Evolutionary conservation across 2,113 vertebrate species (phyloP).

Genomic region (Shinisaurus crocodilurus): DNA sequence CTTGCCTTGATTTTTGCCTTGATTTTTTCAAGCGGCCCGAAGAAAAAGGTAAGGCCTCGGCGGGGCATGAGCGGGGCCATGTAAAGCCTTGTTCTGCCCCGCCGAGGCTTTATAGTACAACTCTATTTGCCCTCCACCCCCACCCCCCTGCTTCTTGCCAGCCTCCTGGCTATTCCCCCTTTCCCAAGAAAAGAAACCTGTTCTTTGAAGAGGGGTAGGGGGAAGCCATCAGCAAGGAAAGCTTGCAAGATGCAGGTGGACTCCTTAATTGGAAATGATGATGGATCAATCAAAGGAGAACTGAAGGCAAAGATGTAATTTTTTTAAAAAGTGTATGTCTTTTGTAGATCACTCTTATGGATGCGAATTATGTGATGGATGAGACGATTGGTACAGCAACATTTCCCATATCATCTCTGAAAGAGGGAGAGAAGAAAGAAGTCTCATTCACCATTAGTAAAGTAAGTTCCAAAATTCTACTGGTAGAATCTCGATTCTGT

Average conservation of each 20-base stretch:
- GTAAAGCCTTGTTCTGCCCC: too few relatives aligned
- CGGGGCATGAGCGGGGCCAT: too few relatives aligned
- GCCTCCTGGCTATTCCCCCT: background rate
- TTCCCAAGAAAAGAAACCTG: background rate
- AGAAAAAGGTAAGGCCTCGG: too few relatives aligned
- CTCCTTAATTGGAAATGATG: background rate
- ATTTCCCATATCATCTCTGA: constrained; percentile 84
- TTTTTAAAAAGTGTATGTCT: background rate
- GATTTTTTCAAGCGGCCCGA: too few relatives aligned
- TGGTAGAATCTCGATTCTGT: background rate
- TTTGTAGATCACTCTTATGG: constrained; percentile 93
- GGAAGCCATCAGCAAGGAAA: background rate
- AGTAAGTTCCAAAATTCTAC: constrained; percentile 74
- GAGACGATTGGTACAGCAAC: constrained; percentile 90
- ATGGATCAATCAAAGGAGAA: constrained; percentile 6
- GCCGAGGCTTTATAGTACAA: too few relatives aligned
- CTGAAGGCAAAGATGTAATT: background rate
- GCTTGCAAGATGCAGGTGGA: background rate
- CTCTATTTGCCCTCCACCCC: too few relatives aligned
- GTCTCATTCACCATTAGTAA: constrained; percentile 88
- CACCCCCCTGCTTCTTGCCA: background rate
- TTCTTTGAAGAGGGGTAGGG: background rate
- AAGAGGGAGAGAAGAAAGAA: constrained; percentile 84
- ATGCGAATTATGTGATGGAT: constrained; percentile 97
- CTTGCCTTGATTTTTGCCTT: too few relatives aligned